Evolutionary conservation across 2,113 vertebrate genomes (phyloP).

Genomic region (Anolis sagrei): DNA sequence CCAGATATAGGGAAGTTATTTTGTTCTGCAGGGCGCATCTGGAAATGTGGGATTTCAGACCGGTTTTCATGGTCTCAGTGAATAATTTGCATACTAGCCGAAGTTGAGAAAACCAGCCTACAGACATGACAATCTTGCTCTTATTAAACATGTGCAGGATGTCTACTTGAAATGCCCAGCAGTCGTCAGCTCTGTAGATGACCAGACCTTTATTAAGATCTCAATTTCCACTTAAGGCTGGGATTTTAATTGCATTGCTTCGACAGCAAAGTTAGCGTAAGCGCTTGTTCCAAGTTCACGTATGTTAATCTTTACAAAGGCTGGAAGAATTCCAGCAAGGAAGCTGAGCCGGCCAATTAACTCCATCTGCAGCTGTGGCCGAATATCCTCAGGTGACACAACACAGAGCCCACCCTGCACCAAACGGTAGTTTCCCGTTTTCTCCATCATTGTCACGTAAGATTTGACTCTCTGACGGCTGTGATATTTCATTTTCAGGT

Average conservation of each 20-base stretch:
- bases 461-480: background rate
- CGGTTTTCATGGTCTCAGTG: background rate
- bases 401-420: background rate
- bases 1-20: background rate
- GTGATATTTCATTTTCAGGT: slow-evolving; percentile 16
- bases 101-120: background rate
- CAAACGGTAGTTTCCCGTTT: slow-evolving; percentile 6
- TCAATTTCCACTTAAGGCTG: background rate
- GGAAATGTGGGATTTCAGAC: too few relatives aligned
- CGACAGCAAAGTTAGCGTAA: background rate
- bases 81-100: background rate
- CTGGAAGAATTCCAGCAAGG: slow-evolving; percentile 7
- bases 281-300: background rate
- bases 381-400: slow-evolving; percentile 17
- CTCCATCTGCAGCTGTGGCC: background rate
- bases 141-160: background rate
- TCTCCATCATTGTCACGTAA: background rate
- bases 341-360: slow-evolving; percentile 17
- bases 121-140: background rate
- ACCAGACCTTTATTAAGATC: background rate
- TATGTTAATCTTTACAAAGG: slow-evolving; percentile 17
- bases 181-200: background rate
- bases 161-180: background rate
- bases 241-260: slow-evolving; percentile 15
- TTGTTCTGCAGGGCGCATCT: background rate